Base-by-base conservation (phyloP, 2,888 invertebrate species). In the Pterostichus niger region DNA sequence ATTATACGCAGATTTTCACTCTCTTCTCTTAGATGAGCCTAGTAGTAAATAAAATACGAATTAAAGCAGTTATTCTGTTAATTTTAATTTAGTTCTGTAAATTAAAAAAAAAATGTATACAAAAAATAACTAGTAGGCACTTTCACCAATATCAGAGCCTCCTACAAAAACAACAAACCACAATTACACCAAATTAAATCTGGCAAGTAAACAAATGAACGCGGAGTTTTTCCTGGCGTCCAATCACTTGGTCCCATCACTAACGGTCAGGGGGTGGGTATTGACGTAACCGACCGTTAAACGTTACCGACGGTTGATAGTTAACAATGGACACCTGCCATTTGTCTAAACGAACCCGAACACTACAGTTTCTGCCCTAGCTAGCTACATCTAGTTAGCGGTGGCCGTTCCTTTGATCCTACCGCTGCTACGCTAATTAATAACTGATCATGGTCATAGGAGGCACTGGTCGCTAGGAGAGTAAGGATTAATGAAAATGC, bases 261-360 rank as follows among this genome's bases (percentile, higher is more conserved):
- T 31, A n/a, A n/a, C 17, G n/a, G 15, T 61, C 17, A 31, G 61
- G 35, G 61, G 61, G 31, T 61, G 61, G 61, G 44, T 44, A 73
- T 35, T 73, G 73, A 73, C 46, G 73, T 73, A 73, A 44, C 44
- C 44, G 46, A 17, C 40, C 79, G 61, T 46, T 64, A 80, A 80
- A 49, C 68, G 80, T 64, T 68, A 33, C 52, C 77, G 77, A 77
- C 77, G 54, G 56, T 40, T 40, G 46, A 49, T 80, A 31, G 64
- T 80, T 80, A 80, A 68, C 80, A 80, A 80, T 80, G 80, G 68
- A 80, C 68, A 80, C 68, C 31, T 68, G 80, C 33, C 64, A 80
- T 80, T 80, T 80, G 68, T 80, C 77, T 77, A 77, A 73, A 73
- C 46, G 73, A 2, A 40, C 40, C 40, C 40, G 40, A 6, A 40